Base-by-base conservation (phyloP, 2,113 vertebrate genomes). In the Actenoides hombroni region DNA sequence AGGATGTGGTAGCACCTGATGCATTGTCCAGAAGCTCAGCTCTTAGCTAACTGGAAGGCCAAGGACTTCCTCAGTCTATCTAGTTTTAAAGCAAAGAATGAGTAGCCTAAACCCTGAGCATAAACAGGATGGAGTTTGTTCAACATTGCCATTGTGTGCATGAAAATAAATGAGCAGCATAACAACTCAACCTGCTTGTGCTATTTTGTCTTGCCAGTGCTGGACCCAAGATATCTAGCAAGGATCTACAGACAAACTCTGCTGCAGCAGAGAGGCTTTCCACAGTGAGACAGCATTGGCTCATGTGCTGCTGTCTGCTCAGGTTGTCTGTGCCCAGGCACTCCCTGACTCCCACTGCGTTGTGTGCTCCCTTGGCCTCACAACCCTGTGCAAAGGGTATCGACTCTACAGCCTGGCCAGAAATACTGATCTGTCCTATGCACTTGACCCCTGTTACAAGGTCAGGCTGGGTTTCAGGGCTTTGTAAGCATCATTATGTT, bases 381-480 rank as follows among this genome's bases (percentile, higher is more conserved):
- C 9, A 16, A 6, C 28, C n/a, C n/a, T 39, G 44, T 1, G 3
- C 17, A 8, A 37, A 61, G 11, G 7, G 11, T 16, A 4, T 14
- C 63, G 46, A 1, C 16, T 37, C 39, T 20, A 44, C 82, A 76
- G 63, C 18, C 21, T 5, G 39, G 29, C 26, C 40, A 39, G 81
- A 16, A 78, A 11, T 9, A 60, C 21, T 0, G 0, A 63, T 29
- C 74, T 74, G 25, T 17, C 35, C 29, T 8, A 3, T 0, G 1
- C 8, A 11, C 12, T 49, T 31, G 51, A 11, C 4, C 14, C 21
- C 20, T 16, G 16, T 11, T 39, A 14, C 15, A 44, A 67, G 40
- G 26, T 2, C 2, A 75, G 31, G 8, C 3, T 25, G 56, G 11
- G 13, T 71, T 79, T 71, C 70, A 49, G 48, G 14, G 11, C 31